These are phyloP conservation scores for Colossoma macropomum DNA, from an alignment of 2,113 vertebrate species.

Conservation along the genomic window DNA sequence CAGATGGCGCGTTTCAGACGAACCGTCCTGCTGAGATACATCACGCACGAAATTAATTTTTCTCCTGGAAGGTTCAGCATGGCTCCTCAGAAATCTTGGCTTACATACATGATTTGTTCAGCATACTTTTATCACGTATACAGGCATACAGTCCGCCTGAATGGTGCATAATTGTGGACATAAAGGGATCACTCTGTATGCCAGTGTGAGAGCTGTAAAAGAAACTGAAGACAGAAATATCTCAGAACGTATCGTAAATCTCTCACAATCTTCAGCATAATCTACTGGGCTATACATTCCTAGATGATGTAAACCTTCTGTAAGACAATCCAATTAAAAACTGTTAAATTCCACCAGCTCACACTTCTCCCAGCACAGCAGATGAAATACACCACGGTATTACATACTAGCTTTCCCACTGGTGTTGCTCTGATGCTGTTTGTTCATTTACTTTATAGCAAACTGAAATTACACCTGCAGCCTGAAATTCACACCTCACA, in stretches of 20 bases:
- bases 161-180: neutral
- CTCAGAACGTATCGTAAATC: neutral
- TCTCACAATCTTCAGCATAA: conserved; percentile 7
- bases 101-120: neutral
- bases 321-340: conserved; percentile 7
- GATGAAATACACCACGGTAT: neutral
- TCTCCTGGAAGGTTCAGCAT: neutral
- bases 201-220: neutral
- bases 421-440: neutral
- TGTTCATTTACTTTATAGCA: neutral
- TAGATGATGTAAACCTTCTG: neutral
- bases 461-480: too few relatives aligned
- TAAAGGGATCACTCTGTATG: neutral
- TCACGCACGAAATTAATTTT: neutral
- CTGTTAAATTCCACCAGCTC: neutral
- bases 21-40: neutral
- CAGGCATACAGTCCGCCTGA: neutral
- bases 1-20: neutral
- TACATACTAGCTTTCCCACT: neutral
- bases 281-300: neutral
- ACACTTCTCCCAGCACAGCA: neutral
- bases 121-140: neutral
- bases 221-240: conserved; percentile 3
- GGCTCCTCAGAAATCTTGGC: neutral
- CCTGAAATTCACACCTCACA: too few relatives aligned